A percentile compares a stretch with the other conserved stretches of the same genome.
These are phyloP conservation scores for Halcyon chelicuti DNA, from an alignment of 2,797 vertebrate species.

Conservation along the genomic window DNA sequence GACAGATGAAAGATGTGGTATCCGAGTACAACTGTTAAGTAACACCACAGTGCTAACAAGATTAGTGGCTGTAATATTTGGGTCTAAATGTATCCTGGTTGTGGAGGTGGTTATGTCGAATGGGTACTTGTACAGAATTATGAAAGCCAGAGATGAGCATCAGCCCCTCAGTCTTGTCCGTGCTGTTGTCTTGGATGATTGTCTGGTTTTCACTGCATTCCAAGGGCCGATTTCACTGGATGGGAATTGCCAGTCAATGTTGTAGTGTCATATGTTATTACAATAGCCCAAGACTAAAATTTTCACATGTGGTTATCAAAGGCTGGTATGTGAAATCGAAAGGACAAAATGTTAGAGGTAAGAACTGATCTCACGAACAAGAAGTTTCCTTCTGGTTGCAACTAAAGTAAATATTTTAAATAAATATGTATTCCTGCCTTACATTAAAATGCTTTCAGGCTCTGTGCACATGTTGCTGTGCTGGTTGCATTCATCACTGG, in stretches of 20 bases:
- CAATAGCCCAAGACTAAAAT: background rate
- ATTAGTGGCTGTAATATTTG: background rate
- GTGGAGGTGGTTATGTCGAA: background rate
- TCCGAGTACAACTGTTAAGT: slow-evolving; percentile 9
- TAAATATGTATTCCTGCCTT: background rate
- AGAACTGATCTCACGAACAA: background rate
- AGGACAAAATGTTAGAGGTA: background rate
- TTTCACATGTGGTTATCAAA: background rate
- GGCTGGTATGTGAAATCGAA: background rate
- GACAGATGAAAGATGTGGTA: slow-evolving; percentile 13
- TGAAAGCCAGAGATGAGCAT: background rate
- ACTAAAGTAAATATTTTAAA: background rate
- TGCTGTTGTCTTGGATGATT: background rate
- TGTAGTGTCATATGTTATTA: background rate
- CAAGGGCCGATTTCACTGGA: background rate
- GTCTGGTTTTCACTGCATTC: background rate
- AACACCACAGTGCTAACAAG: background rate
- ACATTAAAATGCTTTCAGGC: background rate
- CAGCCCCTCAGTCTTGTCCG: background rate
- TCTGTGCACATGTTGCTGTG: background rate
- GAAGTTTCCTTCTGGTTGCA: background rate
- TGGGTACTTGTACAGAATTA: background rate
- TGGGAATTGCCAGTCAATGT: background rate
- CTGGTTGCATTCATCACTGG: background rate
- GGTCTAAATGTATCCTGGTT: background rate